Evolutionary conservation across 1,140 invertebrate species (phyloP).

Genomic region (Zelostemma sp.): DNA sequence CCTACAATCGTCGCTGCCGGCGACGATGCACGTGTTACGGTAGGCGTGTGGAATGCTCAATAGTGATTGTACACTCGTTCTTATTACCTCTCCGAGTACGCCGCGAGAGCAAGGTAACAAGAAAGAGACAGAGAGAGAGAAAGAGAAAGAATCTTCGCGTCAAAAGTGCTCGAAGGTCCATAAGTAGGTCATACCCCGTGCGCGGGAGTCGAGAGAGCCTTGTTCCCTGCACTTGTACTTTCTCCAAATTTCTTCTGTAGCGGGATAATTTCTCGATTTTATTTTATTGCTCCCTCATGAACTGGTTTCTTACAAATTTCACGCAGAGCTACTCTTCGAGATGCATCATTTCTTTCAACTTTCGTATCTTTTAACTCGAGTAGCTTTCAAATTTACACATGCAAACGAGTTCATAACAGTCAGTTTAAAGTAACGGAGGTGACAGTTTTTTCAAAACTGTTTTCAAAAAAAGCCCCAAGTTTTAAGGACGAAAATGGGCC

Average conservation of each 20-base stretch:
- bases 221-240: slow-evolving; percentile 8
- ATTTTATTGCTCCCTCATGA: neutral
- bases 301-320: neutral
- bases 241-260: slow-evolving; percentile 25
- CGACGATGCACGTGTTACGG: slow-evolving; percentile 40
- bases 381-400: neutral
- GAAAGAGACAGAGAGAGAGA: slow-evolving; percentile 2
- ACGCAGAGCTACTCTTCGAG: too few relatives aligned
- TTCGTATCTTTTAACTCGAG: too few relatives aligned
- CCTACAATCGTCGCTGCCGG: slow-evolving; percentile 32
- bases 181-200: slow-evolving; percentile 29
- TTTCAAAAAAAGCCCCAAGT: too few relatives aligned
- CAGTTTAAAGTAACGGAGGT: neutral
- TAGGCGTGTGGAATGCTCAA: slow-evolving; percentile 42
- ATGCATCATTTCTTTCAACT: too few relatives aligned
- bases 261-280: too few relatives aligned
- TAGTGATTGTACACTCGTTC: slow-evolving; percentile 34
- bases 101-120: too few relatives aligned
- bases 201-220: neutral
- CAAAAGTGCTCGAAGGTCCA: slow-evolving; percentile 16
- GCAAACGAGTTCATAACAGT: neutral
- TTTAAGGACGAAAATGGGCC: too few relatives aligned
- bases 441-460: too few relatives aligned
- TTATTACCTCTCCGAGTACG: slow-evolving; percentile 20
- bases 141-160: slow-evolving; percentile 19